These are phyloP conservation scores for Eonycteris spelaea DNA, from an alignment of 2,113 vertebrate genomes.

Conservation along the genomic window DNA sequence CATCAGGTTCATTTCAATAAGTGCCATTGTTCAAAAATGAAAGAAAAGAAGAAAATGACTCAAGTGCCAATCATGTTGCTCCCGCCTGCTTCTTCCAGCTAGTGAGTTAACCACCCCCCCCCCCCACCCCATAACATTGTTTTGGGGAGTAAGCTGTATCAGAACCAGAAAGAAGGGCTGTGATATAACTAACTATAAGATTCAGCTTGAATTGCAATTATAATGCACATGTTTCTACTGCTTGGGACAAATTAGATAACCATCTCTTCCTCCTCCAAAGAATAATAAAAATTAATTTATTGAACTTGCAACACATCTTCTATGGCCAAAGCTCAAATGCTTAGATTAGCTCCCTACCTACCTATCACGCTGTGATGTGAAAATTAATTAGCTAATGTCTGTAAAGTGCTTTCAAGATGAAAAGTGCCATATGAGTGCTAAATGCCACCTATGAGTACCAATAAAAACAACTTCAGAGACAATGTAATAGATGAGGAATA, in stretches of 20 bases:
- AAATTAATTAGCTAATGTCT: slow-evolving; percentile 64
- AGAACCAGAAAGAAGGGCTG: not conserved
- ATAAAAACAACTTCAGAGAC: slow-evolving; percentile 38
- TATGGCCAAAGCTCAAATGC: slow-evolving; percentile 41
- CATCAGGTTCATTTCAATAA: not conserved
- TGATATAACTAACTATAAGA: not conserved
- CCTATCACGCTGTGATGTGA: slow-evolving; percentile 29
- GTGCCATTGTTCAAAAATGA: not conserved
- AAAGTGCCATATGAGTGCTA: slow-evolving; percentile 55
- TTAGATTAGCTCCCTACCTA: slow-evolving; percentile 61
- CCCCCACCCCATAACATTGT: not conserved
- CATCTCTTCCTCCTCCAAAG: slow-evolving; percentile 48
- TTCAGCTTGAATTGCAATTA: not conserved
- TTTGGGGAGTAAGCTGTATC: not conserved
- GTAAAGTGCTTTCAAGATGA: slow-evolving; percentile 67
- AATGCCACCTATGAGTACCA: slow-evolving; percentile 44
- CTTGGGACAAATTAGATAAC: slow-evolving; percentile 37
- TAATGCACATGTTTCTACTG: not conserved
- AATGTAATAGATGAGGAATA: slow-evolving; percentile 38
- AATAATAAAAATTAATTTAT: slow-evolving; percentile 66
- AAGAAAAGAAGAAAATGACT: not conserved
- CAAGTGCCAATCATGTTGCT: not conserved
- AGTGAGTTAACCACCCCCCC: not conserved
- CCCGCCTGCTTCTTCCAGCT: not conserved
- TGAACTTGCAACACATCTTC: slow-evolving; percentile 48